Base-by-base conservation (phyloP, 2,113 vertebrate species). In the Neolamprologus brichardi region DNA sequence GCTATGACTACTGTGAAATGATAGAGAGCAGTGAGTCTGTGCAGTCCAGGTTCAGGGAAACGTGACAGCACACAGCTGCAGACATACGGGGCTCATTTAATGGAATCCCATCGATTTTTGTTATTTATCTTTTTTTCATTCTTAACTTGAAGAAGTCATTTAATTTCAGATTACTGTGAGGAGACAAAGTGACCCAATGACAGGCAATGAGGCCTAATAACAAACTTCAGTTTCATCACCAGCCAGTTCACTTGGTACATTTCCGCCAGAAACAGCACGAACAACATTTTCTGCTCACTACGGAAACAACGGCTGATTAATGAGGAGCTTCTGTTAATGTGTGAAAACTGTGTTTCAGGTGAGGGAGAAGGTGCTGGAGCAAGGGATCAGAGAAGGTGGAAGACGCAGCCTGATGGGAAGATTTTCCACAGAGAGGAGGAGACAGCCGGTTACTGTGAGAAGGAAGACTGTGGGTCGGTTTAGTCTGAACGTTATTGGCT, bases 251-350 rank as follows among this genome's bases (percentile, higher is more conserved):
- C 9, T 51, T 51, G 0, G 17, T 51, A 1, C 44, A 51, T 51
- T 51, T 9, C 49, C 17, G 2, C 46, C 46, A 49, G 15, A 2
- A 49, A 49, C 7, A 18, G 15, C 44, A 0, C 0, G 7, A 4
- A 46, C 15, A 49, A 49, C 0, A 0, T 49, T 49, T 49, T 8
- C 46, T 49, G 46, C 46, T 49, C 15, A 49, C 46, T 18, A 49
- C 4, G 0, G 46, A 49, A 49, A 49, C 46, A 49, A 49, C 46
- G 7, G 46, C 46, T 49, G 46, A 15, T 46, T 17, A 17, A 46
- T 7, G 44, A 49, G 0, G 17, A 51, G 8, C 17, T 51, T 51
- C 46, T 51, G 2, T 18, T 51, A 30, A 60, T 23, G 20, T 54
- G 53, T 54, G 11, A 54, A 25, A 23, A 25, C 25, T 60, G 28